Conservation (phyloP, 92 coral and sea anemone species). For the Zoanthus gigantus region DNA sequence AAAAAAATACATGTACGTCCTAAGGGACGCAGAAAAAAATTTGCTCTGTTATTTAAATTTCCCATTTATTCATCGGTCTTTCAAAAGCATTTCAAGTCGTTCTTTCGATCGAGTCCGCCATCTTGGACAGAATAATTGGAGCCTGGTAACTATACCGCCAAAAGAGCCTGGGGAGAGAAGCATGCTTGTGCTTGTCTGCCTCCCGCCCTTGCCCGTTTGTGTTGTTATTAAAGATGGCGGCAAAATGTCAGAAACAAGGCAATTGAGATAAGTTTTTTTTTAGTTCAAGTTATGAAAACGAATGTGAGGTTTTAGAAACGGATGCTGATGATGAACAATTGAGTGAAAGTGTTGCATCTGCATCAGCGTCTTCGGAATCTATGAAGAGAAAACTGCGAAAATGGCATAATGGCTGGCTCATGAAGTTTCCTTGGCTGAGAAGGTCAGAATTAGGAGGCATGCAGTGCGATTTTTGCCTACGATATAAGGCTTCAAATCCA, state of each 20-base stretch:
- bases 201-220: background rate
- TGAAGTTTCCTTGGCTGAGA: too few species aligned
- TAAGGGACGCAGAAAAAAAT: background rate
- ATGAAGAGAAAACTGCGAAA: background rate
- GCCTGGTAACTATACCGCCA: background rate
- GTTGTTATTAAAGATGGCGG: slow-evolving; percentile 8
- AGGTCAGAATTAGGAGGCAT: background rate
- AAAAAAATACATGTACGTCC: background rate
- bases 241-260: slow-evolving; percentile 9
- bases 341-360: slow-evolving; percentile 7
- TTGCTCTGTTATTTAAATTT: background rate
- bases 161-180: slow-evolving; percentile 8
- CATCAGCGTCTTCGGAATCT: background rate
- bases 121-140: too few species aligned
- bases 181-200: background rate
- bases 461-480: slow-evolving; percentile 24
- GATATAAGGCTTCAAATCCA: slow-evolving; percentile 34
- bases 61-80: too few species aligned
- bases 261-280: background rate
- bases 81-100: too few species aligned
- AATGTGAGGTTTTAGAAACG: slow-evolving; percentile 3
- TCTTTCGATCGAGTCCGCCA: too few species aligned
- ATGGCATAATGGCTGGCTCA: too few species aligned
- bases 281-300: slow-evolving; percentile 3
- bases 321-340: slow-evolving; percentile 3